Base-by-base conservation (phyloP, 2,797 vertebrate genomes). In the Sparus aurata region DNA sequence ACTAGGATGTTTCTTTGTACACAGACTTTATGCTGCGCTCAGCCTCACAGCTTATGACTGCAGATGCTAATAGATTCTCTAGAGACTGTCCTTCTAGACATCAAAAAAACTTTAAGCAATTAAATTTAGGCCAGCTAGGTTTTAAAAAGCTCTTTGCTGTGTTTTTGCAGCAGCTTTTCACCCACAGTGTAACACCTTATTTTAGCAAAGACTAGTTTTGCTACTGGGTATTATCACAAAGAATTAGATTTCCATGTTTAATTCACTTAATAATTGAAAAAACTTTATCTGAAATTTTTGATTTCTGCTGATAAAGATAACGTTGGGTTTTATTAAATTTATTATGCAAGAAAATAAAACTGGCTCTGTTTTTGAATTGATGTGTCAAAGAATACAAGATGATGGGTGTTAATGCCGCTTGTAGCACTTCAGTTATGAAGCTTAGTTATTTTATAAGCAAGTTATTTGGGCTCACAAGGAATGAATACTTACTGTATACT, bases 1-100 rank as follows among this genome's bases (percentile, higher is more conserved):
- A 77, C 50, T 25, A 68, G 49, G 30, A n/a, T 59, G 20, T 72
- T 72, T 71, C 52, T 67, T 47, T 76, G 45, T 73, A 65, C 52
- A 63, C 46, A 43, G 25, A 71, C 50, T 73, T 83, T 30, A 53
- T 73, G 59, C 65, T 72, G 78, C 67, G 63, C 61, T 84, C 81
- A 86, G 77, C 69, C 66, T 80, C 62, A 47, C 41, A 71, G 69
- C 69, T 75, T 79, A 63, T 79, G 54, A 67, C 67, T 83, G 67
- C 52, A 60, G 80, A 87, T 72, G 50, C 71, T 91, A 86, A 92
- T 88, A 78, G 59, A 86, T 83, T 76, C 88, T 85, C 85, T 12
- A 17, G 87, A 77, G 89, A 84, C 63, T 75, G 64, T 84, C 79
- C 68, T 85, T 85, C 49, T 70, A 88, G 77, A 86, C 87, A 88